phyloP scores from a whole-genome alignment of 2,888 invertebrate species.

The Lydus trimaculatus region DNA sequence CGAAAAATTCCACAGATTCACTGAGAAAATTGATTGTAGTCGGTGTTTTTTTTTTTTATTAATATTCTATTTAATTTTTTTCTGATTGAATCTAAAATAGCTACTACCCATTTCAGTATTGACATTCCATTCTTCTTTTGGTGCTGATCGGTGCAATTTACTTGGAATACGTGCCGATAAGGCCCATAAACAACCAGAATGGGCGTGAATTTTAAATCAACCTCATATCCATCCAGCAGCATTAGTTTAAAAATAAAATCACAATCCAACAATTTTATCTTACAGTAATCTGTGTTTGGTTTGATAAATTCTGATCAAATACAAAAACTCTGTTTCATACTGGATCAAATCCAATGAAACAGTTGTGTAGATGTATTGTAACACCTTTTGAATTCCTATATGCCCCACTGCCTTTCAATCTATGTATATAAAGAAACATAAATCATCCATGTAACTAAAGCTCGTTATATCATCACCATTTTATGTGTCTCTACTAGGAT shows the following conservation, averaged over 20 bases:
- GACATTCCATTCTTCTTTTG: neutral
- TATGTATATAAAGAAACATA: neutral
- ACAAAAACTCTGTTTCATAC: neutral
- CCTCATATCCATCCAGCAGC: neutral
- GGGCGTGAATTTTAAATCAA: conserved; percentile 8
- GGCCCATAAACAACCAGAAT: conserved; percentile 11
- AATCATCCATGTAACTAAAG: conserved; percentile 12
- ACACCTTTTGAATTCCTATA: neutral
- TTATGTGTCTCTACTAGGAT: conserved; percentile 17
- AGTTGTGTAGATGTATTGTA: neutral
- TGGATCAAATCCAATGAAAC: too few relatives aligned
- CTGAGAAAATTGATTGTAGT: neutral
- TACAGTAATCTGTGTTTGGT: neutral
- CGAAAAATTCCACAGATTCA: neutral
- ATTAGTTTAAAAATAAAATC: conserved; percentile 10
- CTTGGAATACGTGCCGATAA: conserved; percentile 9
- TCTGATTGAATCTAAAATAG: neutral
- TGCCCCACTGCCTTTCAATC: neutral
- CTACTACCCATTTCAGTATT: neutral
- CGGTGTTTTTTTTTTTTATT: neutral
- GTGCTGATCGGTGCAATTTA: conserved; percentile 9
- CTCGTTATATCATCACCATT: conserved; percentile 22
- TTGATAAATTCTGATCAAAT: neutral
- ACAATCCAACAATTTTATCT: neutral
- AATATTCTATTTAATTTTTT: neutral